Conservation (phyloP, 2,113 vertebrate genomes). For the Dendrocopos noguchii region DNA sequence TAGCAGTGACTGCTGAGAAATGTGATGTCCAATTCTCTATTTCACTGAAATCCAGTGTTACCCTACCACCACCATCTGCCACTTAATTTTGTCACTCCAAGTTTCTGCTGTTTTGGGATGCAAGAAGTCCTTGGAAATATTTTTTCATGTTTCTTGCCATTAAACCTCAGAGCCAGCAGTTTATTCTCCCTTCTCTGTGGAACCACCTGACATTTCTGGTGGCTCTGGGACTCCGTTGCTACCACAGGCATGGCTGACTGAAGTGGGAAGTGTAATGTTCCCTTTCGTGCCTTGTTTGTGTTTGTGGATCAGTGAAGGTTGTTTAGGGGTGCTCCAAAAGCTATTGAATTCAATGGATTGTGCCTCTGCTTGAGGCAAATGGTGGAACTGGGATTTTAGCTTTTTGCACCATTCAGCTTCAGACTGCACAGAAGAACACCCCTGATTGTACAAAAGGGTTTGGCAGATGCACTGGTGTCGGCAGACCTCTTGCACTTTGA, state of each 20-base stretch:
- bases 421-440: accelerated
- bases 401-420: background rate
- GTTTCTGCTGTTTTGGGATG: background rate
- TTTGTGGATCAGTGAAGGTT: background rate
- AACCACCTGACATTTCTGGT: background rate
- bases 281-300: background rate
- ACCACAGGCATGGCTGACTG: background rate
- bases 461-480: background rate
- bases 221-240: background rate
- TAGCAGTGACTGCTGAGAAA: background rate
- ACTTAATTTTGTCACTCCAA: background rate
- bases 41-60: background rate
- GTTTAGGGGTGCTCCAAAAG: background rate
- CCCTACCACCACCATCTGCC: background rate
- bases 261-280: background rate
- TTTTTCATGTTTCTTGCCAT: background rate
- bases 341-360: background rate
- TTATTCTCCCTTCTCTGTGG: background rate
- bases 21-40: background rate
- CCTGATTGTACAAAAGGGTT: background rate
- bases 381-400: background rate
- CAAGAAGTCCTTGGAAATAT: background rate
- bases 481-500: accelerated
- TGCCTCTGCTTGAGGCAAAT: background rate
- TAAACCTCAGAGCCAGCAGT: background rate